Percentiles rank a stretch among this genome's conserved stretches.
phyloP scores from a whole-genome alignment of 2,797 vertebrate species.

The Schizothorax lantsangensis region DNA sequence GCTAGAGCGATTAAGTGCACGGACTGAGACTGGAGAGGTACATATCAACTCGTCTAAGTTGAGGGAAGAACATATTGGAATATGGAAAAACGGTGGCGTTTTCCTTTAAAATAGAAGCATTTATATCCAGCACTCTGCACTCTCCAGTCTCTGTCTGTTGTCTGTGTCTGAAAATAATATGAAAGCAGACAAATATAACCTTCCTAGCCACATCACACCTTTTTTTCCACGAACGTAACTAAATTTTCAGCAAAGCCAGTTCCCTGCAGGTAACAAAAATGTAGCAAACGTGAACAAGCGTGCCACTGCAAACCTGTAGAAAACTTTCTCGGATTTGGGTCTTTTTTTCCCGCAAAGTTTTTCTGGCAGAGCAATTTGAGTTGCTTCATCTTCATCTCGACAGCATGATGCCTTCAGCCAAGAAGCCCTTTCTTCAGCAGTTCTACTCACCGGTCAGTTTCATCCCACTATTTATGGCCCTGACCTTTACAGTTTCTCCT shows the following conservation, averaged over 20 bases:
- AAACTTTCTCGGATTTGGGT: not conserved
- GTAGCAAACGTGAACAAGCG: not conserved
- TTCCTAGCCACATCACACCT: not conserved
- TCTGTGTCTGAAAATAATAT: not conserved
- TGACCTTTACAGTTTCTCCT: constrained; percentile 44
- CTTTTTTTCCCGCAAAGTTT: constrained; percentile 81
- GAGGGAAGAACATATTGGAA: no score
- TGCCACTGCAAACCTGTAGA: not conserved
- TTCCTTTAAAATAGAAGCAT: not conserved
- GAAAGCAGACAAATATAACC: constrained; percentile 10
- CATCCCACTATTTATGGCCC: constrained; percentile 40
- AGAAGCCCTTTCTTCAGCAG: constrained; percentile 98
- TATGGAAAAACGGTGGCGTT: no score
- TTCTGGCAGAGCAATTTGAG: constrained; percentile 97
- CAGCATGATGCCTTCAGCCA: constrained; percentile 95
- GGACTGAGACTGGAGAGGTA: no score
- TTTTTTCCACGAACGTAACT: not conserved
- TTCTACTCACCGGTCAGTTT: constrained; percentile 94
- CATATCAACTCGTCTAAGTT: no score
- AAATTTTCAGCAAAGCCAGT: not conserved
- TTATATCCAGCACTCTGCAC: not conserved
- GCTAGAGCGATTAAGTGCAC: no score
- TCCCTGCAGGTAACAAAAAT: not conserved
- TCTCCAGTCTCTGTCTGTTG: not conserved
- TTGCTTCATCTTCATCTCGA: constrained; percentile 95